Evolutionary conservation across 2,797 vertebrate genomes (phyloP).

Genomic region (Ctenosaura bakeri): DNA sequence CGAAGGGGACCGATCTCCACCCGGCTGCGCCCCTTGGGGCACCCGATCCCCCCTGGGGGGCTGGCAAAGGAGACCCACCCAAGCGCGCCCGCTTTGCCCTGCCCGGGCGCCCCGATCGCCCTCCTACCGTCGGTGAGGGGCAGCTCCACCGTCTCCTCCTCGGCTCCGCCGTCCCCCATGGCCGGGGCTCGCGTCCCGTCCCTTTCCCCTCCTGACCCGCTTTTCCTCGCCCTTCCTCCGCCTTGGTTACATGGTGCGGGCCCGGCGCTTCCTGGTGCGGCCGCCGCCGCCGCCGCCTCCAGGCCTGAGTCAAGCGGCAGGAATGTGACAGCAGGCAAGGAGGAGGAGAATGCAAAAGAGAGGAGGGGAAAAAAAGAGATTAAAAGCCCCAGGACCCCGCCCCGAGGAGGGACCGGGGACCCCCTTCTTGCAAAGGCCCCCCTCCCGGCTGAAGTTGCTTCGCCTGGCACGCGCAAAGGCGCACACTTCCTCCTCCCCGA

Average conservation of each 20-base stretch:
- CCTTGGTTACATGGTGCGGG: conserved; percentile 25
- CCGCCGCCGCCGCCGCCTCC: background rate
- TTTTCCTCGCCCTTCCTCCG: background rate
- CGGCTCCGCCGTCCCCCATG: conserved; percentile 25
- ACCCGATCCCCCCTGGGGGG: too few species aligned
- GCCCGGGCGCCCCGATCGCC: too few species aligned
- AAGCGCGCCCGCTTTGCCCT: too few species aligned
- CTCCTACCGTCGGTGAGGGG: conserved; percentile 33
- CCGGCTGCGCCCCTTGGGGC: too few species aligned
- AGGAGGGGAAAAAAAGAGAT: background rate
- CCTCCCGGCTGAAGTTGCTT: background rate
- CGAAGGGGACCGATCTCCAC: too few species aligned
- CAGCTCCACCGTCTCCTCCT: conserved; percentile 32
- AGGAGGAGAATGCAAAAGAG: background rate
- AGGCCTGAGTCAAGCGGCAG: conserved; percentile 45
- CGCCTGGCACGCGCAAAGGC: too few species aligned
- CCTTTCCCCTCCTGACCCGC: background rate
- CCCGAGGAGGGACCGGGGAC: background rate
- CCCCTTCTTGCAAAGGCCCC: background rate
- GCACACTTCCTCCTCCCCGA: too few species aligned
- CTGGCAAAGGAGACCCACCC: background rate
- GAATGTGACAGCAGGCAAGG: conserved; percentile 28
- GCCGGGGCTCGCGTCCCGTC: background rate
- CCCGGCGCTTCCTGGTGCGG: conserved; percentile 35
- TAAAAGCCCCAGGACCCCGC: too few species aligned